These are phyloP conservation scores for Phthorimaea operculella DNA, from an alignment of 1,140 invertebrate species.

Conservation along the genomic window DNA sequence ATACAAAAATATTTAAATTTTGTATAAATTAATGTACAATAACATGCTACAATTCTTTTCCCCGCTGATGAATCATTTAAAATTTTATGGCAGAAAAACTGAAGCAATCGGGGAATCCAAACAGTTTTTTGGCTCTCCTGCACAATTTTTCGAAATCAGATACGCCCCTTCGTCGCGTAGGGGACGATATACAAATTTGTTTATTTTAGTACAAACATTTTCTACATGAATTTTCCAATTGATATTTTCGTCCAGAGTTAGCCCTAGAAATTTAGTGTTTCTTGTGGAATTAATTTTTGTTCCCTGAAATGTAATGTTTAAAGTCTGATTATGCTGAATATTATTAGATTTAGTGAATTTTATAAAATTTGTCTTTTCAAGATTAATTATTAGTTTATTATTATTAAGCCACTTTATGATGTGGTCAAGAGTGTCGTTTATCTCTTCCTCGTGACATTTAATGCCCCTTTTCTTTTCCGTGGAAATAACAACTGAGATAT, in stretches of 20 bases:
- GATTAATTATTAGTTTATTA: conserved; percentile 4
- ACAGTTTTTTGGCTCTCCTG: no score
- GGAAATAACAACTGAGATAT: neutral
- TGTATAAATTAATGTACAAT: no score
- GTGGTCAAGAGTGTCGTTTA: neutral
- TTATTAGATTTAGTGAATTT: neutral
- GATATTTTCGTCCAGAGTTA: neutral
- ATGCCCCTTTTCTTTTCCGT: neutral
- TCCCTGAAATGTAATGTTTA: neutral
- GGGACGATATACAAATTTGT: no score
- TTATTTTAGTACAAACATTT: neutral
- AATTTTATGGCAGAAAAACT: no score
- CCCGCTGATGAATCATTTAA: no score
- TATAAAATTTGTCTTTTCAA: conserved; percentile 2
- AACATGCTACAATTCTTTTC: no score
- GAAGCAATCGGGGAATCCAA: no score
- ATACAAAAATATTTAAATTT: no score
- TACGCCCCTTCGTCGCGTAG: no score
- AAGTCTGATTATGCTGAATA: neutral
- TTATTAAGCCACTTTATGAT: neutral
- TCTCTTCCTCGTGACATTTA: neutral
- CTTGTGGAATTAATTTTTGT: neutral
- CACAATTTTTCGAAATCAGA: no score
- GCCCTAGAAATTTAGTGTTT: conserved; percentile 5
- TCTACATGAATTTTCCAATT: conserved; percentile 2